phyloP scores from a whole-genome alignment of 2,888 invertebrate species.

The Morpho achilles region DNA sequence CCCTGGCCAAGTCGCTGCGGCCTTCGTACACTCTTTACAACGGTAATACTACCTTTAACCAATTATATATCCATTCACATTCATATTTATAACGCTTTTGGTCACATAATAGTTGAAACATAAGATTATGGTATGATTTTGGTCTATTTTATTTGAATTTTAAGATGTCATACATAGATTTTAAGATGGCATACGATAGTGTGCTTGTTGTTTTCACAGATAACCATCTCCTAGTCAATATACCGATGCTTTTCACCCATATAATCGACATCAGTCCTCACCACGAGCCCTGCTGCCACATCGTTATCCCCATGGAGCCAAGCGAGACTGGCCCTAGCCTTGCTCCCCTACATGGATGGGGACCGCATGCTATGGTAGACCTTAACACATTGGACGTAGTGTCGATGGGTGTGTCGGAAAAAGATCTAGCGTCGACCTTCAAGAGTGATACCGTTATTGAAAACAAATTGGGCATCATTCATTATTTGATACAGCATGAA shows the following conservation, averaged over 20 bases:
- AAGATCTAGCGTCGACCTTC: constrained; percentile 83
- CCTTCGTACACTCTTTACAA: constrained; percentile 88
- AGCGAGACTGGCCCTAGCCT: constrained; percentile 80
- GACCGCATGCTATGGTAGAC: constrained; percentile 79
- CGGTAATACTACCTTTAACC: constrained; percentile 47
- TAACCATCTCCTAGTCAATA: constrained; percentile 89
- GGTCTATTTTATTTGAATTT: too few relatives aligned
- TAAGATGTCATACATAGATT: too few relatives aligned
- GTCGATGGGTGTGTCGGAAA: constrained; percentile 82
- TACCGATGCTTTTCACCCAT: constrained; percentile 91
- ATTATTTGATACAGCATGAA: constrained; percentile 89
- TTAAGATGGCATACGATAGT: too few relatives aligned
- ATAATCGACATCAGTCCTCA: constrained; percentile 89
- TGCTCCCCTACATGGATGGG: constrained; percentile 82
- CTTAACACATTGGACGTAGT: constrained; percentile 85
- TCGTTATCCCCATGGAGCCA: constrained; percentile 82
- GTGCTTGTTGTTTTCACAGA: constrained; percentile 57
- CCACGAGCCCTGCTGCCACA: constrained; percentile 91
- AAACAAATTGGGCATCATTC: constrained; percentile 88
- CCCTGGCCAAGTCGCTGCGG: constrained; percentile 85
- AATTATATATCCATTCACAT: too few relatives aligned
- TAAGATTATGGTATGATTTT: too few relatives aligned
- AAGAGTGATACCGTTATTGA: constrained; percentile 83
- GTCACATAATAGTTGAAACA: too few relatives aligned
- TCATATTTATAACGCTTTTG: too few relatives aligned